Conservation (phyloP, 2,888 invertebrate genomes). For the Phyllotreta cruciferae region DNA sequence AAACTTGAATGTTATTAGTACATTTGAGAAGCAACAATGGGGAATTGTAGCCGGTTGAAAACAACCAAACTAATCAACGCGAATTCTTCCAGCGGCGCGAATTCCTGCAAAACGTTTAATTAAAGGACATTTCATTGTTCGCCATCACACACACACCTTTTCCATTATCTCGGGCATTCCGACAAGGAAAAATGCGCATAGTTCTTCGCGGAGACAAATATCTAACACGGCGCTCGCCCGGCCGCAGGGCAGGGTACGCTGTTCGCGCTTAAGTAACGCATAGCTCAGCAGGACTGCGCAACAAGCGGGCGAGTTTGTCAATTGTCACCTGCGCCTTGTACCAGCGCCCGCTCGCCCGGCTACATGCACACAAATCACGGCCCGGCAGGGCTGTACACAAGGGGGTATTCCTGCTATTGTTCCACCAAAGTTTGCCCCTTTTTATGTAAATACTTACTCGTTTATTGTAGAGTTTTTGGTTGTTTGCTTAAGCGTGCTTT, state of each 20-base stretch:
- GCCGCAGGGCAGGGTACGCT: slow-evolving; percentile 55
- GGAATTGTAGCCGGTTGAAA: slow-evolving; percentile 2
- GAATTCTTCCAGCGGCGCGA: too few relatives aligned
- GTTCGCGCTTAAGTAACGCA: slow-evolving; percentile 57
- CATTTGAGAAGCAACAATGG: slow-evolving; percentile 16
- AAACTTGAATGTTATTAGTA: slow-evolving; percentile 19
- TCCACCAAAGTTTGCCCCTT: slow-evolving; percentile 26
- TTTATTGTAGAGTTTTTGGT: neutral
- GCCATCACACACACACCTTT: slow-evolving; percentile 54
- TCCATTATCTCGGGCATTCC: slow-evolving; percentile 58
- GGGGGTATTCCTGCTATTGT: slow-evolving; percentile 5
- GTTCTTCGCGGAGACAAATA: slow-evolving; percentile 55
- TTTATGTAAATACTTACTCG: slow-evolving; percentile 34
- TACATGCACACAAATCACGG: slow-evolving; percentile 56
- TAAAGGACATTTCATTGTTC: slow-evolving; percentile 29
- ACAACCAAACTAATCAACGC: neutral
- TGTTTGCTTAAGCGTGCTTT: too few relatives aligned
- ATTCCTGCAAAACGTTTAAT: too few relatives aligned
- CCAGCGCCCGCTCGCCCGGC: slow-evolving; percentile 53
- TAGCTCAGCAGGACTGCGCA: slow-evolving; percentile 58
- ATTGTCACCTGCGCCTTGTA: slow-evolving; percentile 59
- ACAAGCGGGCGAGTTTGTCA: slow-evolving; percentile 59
- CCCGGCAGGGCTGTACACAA: slow-evolving; percentile 39
- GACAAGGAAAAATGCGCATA: slow-evolving; percentile 51
- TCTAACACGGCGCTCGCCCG: slow-evolving; percentile 53